Evolutionary conservation across 2,113 vertebrate genomes (phyloP).

Genomic region (Sphaerodactylus townsendi): DNA sequence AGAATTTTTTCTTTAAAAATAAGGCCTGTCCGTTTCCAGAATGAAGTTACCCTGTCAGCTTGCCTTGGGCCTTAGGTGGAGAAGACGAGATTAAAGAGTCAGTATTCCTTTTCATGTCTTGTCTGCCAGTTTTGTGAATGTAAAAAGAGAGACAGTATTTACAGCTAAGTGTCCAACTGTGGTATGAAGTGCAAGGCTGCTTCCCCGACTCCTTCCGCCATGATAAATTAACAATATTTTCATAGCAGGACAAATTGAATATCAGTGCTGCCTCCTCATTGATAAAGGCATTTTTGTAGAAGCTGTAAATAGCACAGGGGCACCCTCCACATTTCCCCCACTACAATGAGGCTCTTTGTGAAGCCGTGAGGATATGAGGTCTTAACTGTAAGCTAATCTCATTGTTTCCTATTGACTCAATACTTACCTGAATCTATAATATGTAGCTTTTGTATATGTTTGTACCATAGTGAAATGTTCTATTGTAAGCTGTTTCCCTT

Average conservation of each 20-base stretch:
- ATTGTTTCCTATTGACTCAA: constrained; percentile 80
- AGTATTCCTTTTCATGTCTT: constrained; percentile 94
- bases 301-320: constrained; percentile 66
- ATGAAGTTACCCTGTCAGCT: constrained; percentile 86
- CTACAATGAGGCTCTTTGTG: constrained; percentile 77
- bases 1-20: constrained; percentile 70
- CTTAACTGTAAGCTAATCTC: constrained; percentile 72
- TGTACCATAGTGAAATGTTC: constrained; percentile 70
- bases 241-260: constrained; percentile 33
- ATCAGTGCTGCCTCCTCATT: constrained; percentile 54
- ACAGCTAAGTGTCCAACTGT: constrained; percentile 68
- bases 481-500: constrained; percentile 70
- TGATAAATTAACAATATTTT: constrained; percentile 63
- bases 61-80: constrained; percentile 87
- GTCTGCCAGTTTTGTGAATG: constrained; percentile 85
- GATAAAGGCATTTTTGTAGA: constrained; percentile 65
- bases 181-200: constrained; percentile 65
- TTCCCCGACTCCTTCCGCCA: constrained; percentile 6
- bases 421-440: constrained; percentile 79
- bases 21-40: constrained; percentile 76
- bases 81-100: constrained; percentile 89
- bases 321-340: constrained; percentile 54
- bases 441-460: constrained; percentile 75
- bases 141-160: constrained; percentile 76
- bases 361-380: constrained; percentile 67